Base-by-base conservation (phyloP, 2,113 vertebrate species). In the Sapajus apella region DNA sequence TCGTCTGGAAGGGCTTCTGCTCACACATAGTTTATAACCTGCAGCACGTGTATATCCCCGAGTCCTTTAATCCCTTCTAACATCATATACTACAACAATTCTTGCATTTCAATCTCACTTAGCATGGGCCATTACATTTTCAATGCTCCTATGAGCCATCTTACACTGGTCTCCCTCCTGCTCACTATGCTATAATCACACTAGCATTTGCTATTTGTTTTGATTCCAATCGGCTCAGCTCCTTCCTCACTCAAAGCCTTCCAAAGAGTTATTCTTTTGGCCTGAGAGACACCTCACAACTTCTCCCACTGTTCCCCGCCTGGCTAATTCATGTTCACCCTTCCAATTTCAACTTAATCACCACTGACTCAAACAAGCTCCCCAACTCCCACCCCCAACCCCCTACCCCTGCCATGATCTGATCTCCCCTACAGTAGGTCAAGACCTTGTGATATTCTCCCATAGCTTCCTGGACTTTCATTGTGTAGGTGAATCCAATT, bases 101-200 rank as follows among this genome's bases (percentile, higher is more conserved):
- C 72, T 93, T 72, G 30, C n/a, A 86, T 77, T 93, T 66, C 35
- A 66, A 1, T 93, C 76, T 92, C 47, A 86, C 56, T 93, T 86
- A 68, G n/a, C 25, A 66, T 43, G 18, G 45, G 20, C 50, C 12
- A 40, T 85, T 85, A 66, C 13, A 21, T 55, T 86, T 52, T 52
- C 56, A 66, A 17, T 64, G 35, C 35, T 61, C 64, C 45, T 76
- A 21, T 18, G 45, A 85, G n/a, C 12, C 70, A 77, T 64, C 18
- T 64, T 77, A 52, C 32, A 77, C 30, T 4, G 55, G 14, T 84
- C 58, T 55, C 68, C 37, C 37, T 76, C 37, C 55, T 68, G 10
- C 32, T 82, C 27, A 75, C 45, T 83, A 21, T 52, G 21, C 27
- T 76, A 45, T 76, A 76, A 83, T 43, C 45, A 68, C 21, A 76